Base-by-base conservation (phyloP, 37 sponge, comb jelly and placozoan species). In the Cliona cf. orientalis region DNA sequence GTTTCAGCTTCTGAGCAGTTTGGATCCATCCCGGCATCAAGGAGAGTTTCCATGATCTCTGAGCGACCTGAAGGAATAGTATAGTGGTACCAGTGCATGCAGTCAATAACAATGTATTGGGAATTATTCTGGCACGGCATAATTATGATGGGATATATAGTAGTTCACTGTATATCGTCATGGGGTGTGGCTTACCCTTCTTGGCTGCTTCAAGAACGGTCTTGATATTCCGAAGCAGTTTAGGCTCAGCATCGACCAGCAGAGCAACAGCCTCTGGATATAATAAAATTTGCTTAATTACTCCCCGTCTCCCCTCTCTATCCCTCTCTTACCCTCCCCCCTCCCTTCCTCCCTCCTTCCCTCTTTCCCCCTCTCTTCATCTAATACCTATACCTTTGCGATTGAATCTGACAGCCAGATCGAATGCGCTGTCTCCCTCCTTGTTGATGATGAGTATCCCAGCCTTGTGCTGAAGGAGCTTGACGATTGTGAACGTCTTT, bases 11-110 rank as follows among this genome's bases (percentile, higher is more conserved):
- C 88, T 22, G 85, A 49, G 17, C 67, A 49, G 58, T 90, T 94
- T 34, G 91, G 95, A 28, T 90, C 91, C 80, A 87, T 87, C 40
- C 91, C 95, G 19, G 91, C 82, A 41, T 90, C 87, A 0, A 94
- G 84, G 4, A 90, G 64, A 26, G 80, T 79, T 64, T 86, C 95
- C 21, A 90, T 85, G 34, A 94, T 49, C 40, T 87, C 91, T 37
- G 32, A 84, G 3, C 88, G 68, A 1, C 95, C 91, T 61, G 72
- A 0, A 58, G 12, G 40, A 46, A 42, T 12, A n/a, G n/a, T n/a
- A n/a, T n/a, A n/a, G n/a, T n/a, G n/a, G n/a, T n/a, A n/a, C n/a
- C n/a, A n/a, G n/a, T n/a, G n/a, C n/a, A n/a, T n/a, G n/a, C n/a
- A n/a, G n/a, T n/a, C n/a, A n/a, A n/a, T n/a, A n/a, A n/a, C n/a